These are phyloP conservation scores for Columbina picui DNA, from an alignment of 2,113 vertebrate genomes.

Conservation along the genomic window DNA sequence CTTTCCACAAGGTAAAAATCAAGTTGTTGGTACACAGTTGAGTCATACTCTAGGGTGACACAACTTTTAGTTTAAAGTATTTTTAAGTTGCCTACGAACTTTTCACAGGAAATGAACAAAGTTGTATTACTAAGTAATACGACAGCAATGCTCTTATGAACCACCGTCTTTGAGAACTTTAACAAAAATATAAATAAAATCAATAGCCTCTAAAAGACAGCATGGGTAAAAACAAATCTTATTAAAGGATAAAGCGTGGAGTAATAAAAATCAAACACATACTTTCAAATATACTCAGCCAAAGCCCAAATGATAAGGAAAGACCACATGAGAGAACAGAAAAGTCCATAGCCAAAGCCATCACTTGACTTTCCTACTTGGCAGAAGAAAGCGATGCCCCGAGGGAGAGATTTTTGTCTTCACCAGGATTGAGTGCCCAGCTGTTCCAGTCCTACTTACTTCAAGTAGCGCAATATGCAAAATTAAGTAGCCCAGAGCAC, in stretches of 20 bases:
- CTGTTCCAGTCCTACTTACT: not conserved
- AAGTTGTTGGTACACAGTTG: not conserved
- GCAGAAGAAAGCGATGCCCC: not conserved
- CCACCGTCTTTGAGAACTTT: not conserved
- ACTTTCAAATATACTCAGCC: not conserved
- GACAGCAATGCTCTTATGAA: not conserved
- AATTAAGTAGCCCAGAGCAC: not conserved
- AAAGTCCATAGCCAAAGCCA: not conserved
- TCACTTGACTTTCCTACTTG: slow-evolving; percentile 14
- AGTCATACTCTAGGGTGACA: not conserved
- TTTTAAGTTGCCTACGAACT: not conserved
- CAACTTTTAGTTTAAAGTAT: not conserved
- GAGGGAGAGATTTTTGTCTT: not conserved
- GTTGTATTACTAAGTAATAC: not conserved
- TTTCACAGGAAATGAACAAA: not conserved
- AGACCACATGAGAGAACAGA: not conserved
- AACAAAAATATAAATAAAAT: not conserved
- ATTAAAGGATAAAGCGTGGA: not conserved
- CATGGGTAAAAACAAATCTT: not conserved
- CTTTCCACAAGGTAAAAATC: slow-evolving; percentile 22
- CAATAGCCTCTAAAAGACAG: not conserved
- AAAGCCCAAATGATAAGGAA: not conserved
- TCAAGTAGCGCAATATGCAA: not conserved
- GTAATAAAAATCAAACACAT: not conserved
- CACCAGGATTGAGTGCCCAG: not conserved